Conservation (phyloP, 2,113 vertebrate genomes). For the Apaloderma vittatum region DNA sequence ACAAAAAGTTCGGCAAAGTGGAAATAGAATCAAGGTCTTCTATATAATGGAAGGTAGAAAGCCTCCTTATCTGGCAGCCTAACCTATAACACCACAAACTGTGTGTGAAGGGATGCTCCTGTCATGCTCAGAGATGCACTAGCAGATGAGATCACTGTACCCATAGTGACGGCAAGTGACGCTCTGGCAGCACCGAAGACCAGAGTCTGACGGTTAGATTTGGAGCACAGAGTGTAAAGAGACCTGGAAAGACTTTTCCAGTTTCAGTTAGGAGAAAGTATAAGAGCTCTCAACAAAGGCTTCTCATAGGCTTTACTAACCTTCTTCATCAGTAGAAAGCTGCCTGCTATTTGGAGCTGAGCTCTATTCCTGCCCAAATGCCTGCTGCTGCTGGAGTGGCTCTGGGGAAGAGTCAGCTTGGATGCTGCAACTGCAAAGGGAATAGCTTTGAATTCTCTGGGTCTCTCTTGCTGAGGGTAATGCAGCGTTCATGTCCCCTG, state of each 20-base stretch:
- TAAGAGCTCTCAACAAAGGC: background rate
- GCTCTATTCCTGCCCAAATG: background rate
- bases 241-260: background rate
- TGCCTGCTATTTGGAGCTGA: background rate
- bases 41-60: background rate
- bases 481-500: background rate
- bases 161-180: background rate
- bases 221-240: background rate
- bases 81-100: background rate
- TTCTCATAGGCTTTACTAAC: background rate
- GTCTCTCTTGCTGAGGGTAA: background rate
- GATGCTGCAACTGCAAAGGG: background rate
- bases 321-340: background rate
- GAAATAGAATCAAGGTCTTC: background rate
- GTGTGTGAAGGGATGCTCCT: background rate
- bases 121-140: background rate
- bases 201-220: background rate
- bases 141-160: background rate
- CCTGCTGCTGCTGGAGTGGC: background rate
- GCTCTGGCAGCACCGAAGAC: background rate
- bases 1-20: background rate
- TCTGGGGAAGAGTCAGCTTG: background rate
- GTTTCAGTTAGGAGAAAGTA: accelerated
- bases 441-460: background rate
- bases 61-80: background rate